A percentile compares a stretch with the other conserved stretches of the same genome.
These are phyloP conservation scores for Daboia siamensis DNA, from an alignment of 2,113 vertebrate genomes.

Conservation along the genomic window DNA sequence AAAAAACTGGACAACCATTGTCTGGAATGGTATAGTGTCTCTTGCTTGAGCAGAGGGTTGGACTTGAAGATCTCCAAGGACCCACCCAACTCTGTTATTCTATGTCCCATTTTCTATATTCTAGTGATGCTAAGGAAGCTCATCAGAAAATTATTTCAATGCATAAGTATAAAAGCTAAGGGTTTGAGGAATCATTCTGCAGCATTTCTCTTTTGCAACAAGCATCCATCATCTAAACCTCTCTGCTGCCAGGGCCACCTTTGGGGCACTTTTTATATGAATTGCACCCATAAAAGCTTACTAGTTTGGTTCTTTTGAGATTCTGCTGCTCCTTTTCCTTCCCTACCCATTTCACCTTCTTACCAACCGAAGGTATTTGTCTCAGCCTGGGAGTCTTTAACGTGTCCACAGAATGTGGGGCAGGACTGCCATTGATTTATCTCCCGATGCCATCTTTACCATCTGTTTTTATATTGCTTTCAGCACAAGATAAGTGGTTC, in stretches of 20 bases:
- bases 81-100: not conserved
- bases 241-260: too few species aligned
- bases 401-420: not conserved
- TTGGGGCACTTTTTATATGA: not conserved
- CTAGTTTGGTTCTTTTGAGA: not conserved
- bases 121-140: not conserved
- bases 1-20: too few species aligned
- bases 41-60: not conserved
- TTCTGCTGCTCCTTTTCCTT: not conserved
- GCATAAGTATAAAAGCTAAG: not conserved
- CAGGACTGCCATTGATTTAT: constrained; percentile 52
- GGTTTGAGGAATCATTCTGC: not conserved
- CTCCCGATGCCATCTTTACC: constrained; percentile 54
- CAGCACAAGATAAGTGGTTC: constrained; percentile 64
- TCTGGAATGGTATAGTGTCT: too few species aligned
- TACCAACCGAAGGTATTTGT: not conserved
- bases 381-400: constrained; percentile 15
- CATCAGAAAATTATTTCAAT: not conserved
- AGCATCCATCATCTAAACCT: not conserved
- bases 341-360: not conserved
- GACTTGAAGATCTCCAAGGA: not conserved
- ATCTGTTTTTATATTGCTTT: constrained; percentile 67
- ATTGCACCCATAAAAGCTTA: not conserved
- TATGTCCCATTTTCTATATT: not conserved
- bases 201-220: not conserved